Conservation (phyloP, 2,888 invertebrate genomes). For the Platycheirus albimanus region DNA sequence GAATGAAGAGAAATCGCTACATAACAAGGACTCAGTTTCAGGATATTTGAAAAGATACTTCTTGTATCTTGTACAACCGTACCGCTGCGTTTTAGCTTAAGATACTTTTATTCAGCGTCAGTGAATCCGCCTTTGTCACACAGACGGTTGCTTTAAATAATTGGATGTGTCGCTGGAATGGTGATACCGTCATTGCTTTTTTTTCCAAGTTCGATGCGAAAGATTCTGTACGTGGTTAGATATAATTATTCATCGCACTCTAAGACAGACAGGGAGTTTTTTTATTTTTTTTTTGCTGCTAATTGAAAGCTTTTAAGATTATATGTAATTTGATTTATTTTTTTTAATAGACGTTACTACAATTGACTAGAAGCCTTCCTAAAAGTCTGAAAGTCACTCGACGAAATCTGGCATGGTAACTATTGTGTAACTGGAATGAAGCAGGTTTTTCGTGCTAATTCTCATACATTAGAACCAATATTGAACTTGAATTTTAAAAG, state of each 20-base stretch:
- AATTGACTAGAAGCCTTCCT: not conserved
- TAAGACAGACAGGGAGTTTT: slow-evolving; percentile 26
- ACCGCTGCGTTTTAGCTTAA: slow-evolving; percentile 65
- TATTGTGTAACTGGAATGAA: no score
- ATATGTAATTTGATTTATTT: not conserved
- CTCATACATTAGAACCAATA: no score
- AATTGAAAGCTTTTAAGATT: slow-evolving; percentile 60
- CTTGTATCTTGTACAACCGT: slow-evolving; percentile 40
- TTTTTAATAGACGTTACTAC: not conserved
- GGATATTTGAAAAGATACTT: slow-evolving; percentile 50
- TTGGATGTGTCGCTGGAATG: slow-evolving; percentile 62
- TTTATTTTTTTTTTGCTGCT: slow-evolving; percentile 53
- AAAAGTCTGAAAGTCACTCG: no score
- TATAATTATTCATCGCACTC: slow-evolving; percentile 59
- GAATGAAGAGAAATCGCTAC: slow-evolving; percentile 33
- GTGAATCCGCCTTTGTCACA: slow-evolving; percentile 71
- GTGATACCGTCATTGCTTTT: slow-evolving; percentile 28
- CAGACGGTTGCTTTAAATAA: slow-evolving; percentile 71
- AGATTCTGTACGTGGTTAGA: slow-evolving; percentile 21
- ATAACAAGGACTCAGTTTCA: slow-evolving; percentile 63
- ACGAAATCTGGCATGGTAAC: no score
- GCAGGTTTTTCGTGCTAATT: no score
- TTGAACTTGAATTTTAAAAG: no score
- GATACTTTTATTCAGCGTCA: slow-evolving; percentile 71
- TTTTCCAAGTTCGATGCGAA: slow-evolving; percentile 28